Conservation (phyloP, 2,888 invertebrate genomes). For the Nemotelus pantherinus region DNA sequence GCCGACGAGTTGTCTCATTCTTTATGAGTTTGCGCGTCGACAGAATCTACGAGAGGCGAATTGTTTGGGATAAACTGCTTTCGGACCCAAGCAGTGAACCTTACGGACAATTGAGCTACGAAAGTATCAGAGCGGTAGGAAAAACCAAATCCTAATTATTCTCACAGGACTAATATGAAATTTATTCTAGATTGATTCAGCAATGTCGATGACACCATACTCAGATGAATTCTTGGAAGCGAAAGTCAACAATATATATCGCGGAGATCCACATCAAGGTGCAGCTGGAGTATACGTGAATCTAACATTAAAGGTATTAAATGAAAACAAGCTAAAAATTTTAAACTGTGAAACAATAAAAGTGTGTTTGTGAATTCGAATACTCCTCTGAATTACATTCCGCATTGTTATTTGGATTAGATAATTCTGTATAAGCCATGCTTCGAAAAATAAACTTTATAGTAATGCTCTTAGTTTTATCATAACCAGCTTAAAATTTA, state of each 20-base stretch:
- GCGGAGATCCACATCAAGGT: constrained; percentile 74
- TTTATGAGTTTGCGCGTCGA: constrained; percentile 84
- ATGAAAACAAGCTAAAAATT: constrained; percentile 45
- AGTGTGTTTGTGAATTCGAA: neutral
- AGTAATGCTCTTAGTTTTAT: too few species aligned
- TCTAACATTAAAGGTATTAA: constrained; percentile 75
- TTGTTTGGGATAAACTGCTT: constrained; percentile 81
- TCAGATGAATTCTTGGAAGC: constrained; percentile 87
- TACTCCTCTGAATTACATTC: neutral
- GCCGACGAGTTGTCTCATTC: constrained; percentile 80
- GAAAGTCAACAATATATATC: constrained; percentile 80
- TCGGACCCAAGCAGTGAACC: constrained; percentile 81
- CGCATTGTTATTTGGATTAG: too few species aligned
- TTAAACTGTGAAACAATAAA: too few species aligned
- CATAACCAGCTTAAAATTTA: too few species aligned
- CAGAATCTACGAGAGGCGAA: constrained; percentile 79
- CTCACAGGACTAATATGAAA: neutral
- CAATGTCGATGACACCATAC: constrained; percentile 92
- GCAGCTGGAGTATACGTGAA: constrained; percentile 85
- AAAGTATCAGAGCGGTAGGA: constrained; percentile 79
- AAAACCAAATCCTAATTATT: neutral
- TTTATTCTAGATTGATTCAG: constrained; percentile 80
- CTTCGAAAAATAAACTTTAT: too few species aligned
- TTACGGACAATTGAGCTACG: constrained; percentile 84
- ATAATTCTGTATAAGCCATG: too few species aligned